Evolutionary conservation across 2,888 invertebrate species (phyloP), one percentile per base, ranked within the genome.

Genomic region (Ernsta delagoae): DNA sequence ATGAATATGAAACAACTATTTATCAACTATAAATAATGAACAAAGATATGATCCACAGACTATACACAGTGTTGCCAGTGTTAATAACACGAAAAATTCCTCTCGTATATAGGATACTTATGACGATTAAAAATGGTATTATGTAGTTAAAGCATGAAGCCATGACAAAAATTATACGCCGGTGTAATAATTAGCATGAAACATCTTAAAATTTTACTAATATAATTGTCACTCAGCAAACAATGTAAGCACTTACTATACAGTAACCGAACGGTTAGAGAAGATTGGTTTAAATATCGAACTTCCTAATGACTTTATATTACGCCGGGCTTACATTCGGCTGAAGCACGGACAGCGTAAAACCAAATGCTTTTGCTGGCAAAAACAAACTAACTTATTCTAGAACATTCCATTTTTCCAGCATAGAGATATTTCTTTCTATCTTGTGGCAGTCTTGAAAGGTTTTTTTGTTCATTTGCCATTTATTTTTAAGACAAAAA

Each of bases 141-240:
- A 59, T 41, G 62, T 67, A 67, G 67, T 66, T 63, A 69, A 71
- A 70, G 70, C 70, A 43, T 61, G 70, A 70, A 72, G 70, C 70
- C 67, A 66, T 65, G 54, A 65, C 45, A n/a, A 70, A 72, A 72
- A 65, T 64, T 65, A 65, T 53, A 65, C 59, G 61, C 59, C 11
- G 59, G 59, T 70, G 48, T 61, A 62, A 43, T 66, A 66, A 53
- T 70, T 63, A 59, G 70, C 60, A 54, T 41, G 61, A 67, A 54
- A 67, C 61, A 56, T 67, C 24, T 45, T 48, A 54, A 39, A n/a
- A 45, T 67, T 50, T 67, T 12, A 34, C 61, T 60, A 24, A 24
- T 24, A 24, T n/a, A 60, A 45, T 36, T 56, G 61, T 67, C 54
- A 66, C 34, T 41, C 59, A 54, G 66, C 53, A 61, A 62, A 67